Evolutionary conservation across 2,888 invertebrate genomes (phyloP).

Genomic region (Eupithecia subumbrata): DNA sequence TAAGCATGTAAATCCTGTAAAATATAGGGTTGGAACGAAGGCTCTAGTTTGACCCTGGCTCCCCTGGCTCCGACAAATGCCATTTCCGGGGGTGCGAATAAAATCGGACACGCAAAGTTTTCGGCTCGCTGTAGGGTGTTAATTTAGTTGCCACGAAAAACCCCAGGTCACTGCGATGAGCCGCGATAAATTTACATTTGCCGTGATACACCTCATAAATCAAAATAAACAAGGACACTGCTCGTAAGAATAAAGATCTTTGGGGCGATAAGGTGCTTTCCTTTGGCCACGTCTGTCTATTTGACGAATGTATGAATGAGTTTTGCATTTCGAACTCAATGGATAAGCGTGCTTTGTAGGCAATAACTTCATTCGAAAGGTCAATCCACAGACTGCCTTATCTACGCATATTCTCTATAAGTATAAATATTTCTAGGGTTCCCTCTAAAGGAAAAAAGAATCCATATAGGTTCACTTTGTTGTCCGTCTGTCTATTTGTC

Average conservation of each 20-base stretch:
- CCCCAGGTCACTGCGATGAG: slow-evolving; percentile 31
- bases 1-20: slow-evolving; percentile 45
- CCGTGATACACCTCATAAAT: slow-evolving; percentile 40
- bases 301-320: neutral
- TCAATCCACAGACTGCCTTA: neutral
- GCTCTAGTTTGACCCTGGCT: slow-evolving; percentile 54
- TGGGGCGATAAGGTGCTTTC: neutral
- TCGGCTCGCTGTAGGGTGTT: slow-evolving; percentile 58
- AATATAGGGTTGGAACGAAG: slow-evolving; percentile 47
- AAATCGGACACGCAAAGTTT: slow-evolving; percentile 65
- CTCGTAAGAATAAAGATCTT: slow-evolving; percentile 17
- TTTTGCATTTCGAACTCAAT: neutral
- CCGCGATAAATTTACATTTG: slow-evolving; percentile 42
- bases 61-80: slow-evolving; percentile 61
- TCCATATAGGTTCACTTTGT: neutral
- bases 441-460: neutral
- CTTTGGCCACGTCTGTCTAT: neutral
- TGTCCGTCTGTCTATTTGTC: neutral
- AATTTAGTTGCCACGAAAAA: slow-evolving; percentile 61
- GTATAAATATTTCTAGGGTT: neutral
- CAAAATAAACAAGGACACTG: slow-evolving; percentile 36
- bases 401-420: neutral
- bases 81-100: slow-evolving; percentile 70
- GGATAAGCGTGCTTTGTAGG: neutral
- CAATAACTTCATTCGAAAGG: neutral